A percentile compares a stretch with the other conserved stretches of the same genome.
phyloP scores from a whole-genome alignment of 2,113 vertebrate species.

The Tauraco erythrolophus region DNA sequence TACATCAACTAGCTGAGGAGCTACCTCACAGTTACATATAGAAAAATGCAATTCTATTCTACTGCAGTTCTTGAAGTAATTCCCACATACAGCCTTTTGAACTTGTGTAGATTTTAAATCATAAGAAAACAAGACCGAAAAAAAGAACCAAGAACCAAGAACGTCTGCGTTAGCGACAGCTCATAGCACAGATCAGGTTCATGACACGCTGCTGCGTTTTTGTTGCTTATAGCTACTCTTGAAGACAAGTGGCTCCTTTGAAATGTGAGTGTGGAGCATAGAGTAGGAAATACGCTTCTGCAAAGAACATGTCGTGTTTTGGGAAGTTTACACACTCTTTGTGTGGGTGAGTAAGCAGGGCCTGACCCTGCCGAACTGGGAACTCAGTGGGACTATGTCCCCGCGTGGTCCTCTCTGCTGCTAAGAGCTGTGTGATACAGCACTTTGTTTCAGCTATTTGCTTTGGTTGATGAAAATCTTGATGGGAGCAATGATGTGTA shows the following conservation, averaged over 20 bases:
- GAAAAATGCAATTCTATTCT: neutral
- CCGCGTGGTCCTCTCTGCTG: accelerated
- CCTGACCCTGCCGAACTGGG: neutral
- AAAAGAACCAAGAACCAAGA: neutral
- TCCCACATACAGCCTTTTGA: neutral
- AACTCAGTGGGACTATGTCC: neutral
- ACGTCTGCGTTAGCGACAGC: neutral
- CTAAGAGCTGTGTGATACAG: neutral
- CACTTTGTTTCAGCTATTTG: neutral
- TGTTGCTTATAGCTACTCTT: neutral
- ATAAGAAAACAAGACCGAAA: neutral
- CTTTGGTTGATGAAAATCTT: neutral
- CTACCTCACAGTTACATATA: neutral
- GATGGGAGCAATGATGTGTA: neutral
- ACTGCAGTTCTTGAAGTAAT: neutral
- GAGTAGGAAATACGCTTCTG: neutral
- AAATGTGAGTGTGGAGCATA: neutral
- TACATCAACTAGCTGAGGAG: neutral
- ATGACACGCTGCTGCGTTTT: neutral
- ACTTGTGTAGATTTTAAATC: neutral
- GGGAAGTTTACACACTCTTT: neutral
- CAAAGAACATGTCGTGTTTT: accelerated
- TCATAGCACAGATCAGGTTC: neutral
- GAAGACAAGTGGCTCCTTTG: neutral
- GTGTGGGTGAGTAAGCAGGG: neutral